Conservation (phyloP, 2,797 vertebrate species). For the Argyrosomus regius region DNA sequence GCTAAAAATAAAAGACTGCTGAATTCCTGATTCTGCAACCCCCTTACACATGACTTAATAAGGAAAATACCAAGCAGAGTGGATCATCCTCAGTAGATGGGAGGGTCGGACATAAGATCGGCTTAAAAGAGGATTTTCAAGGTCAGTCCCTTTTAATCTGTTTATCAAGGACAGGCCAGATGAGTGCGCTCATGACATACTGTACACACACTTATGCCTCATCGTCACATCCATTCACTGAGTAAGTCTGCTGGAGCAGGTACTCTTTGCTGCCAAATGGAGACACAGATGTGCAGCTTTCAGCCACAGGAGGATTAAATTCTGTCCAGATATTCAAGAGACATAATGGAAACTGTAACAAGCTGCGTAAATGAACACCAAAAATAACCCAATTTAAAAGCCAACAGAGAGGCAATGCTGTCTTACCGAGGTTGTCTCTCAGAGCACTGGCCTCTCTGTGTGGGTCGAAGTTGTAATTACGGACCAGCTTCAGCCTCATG, state of each 20-base stretch:
- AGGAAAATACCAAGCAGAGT: neutral
- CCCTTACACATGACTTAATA: neutral
- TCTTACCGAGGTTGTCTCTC: conserved; percentile 95
- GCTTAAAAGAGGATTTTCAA: conserved; percentile 36
- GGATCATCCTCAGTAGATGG: conserved; percentile 9
- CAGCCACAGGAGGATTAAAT: neutral
- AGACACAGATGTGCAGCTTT: neutral
- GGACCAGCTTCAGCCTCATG: conserved; percentile 95
- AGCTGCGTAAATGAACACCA: too few relatives aligned
- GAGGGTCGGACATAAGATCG: neutral
- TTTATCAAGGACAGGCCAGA: conserved; percentile 18
- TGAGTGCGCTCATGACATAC: conserved; percentile 6
- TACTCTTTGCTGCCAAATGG: neutral
- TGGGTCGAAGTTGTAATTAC: conserved; percentile 92
- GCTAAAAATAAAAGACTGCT: neutral
- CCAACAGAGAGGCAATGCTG: neutral
- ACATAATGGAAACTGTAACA: too few relatives aligned
- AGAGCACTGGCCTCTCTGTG: conserved; percentile 95
- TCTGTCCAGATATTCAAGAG: neutral
- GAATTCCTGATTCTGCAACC: neutral
- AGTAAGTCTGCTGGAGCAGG: neutral
- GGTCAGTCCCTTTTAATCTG: conserved; percentile 36
- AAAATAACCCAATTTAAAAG: neutral
- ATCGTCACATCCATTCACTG: neutral
- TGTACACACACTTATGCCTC: conserved; percentile 5